These are phyloP conservation scores for Clarias pachynema DNA, from an alignment of 2,797 vertebrate species.

Conservation along the genomic window DNA sequence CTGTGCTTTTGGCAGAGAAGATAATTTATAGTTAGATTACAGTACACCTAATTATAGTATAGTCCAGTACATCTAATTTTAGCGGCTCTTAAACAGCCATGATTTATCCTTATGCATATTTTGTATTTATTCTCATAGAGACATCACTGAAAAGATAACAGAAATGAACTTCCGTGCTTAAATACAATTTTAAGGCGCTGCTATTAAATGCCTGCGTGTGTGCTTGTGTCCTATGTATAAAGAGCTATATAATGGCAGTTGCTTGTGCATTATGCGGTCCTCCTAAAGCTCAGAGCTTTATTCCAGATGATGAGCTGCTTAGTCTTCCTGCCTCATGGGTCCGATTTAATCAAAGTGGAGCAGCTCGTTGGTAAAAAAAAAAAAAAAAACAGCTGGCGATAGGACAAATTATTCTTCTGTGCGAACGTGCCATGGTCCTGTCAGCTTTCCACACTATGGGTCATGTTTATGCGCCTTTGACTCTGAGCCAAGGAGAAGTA, in stretches of 20 bases:
- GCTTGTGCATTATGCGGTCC: conserved; percentile 35
- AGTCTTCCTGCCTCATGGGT: conserved; percentile 52
- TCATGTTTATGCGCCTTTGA: conserved; percentile 44
- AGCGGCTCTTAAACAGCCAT: conserved; percentile 2
- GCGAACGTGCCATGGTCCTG: conserved; percentile 17
- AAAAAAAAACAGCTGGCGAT: conserved; percentile 27
- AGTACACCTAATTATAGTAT: conserved; percentile 2
- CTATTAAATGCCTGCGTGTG: not conserved
- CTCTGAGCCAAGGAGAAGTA: conserved; percentile 30
- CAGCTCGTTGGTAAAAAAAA: not conserved
- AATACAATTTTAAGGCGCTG: not conserved
- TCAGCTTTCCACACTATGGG: conserved; percentile 25
- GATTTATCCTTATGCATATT: not conserved
- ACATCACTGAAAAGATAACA: not conserved
- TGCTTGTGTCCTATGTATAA: not conserved
- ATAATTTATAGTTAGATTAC: conserved; percentile 8
- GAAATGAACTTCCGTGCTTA: not conserved
- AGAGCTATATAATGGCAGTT: conserved; percentile 17
- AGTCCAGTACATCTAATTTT: not conserved
- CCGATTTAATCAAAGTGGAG: conserved; percentile 60
- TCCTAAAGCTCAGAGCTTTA: conserved; percentile 47
- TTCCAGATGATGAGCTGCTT: conserved; percentile 59
- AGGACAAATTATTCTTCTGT: conserved; percentile 18
- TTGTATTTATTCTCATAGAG: not conserved
- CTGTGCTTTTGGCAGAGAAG: not conserved